phyloP scores from a whole-genome alignment of 2,797 vertebrate species.

The Heterohyrax brucei region DNA sequence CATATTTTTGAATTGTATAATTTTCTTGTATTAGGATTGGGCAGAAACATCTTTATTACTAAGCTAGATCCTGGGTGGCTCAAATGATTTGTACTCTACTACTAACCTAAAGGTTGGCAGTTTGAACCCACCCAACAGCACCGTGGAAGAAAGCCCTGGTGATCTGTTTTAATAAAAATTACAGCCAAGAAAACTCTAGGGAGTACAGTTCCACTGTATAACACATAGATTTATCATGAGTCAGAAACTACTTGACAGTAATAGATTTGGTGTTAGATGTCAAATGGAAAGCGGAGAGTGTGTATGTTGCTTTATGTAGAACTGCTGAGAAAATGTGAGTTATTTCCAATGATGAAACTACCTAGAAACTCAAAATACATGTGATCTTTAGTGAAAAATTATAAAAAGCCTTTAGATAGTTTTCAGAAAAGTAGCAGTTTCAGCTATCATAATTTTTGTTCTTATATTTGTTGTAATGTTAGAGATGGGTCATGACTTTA shows the following conservation, averaged over 20 bases:
- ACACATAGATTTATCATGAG: too few relatives aligned
- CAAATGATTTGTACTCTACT: too few relatives aligned
- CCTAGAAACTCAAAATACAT: constrained; percentile 31
- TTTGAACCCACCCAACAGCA: too few relatives aligned
- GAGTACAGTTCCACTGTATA: too few relatives aligned
- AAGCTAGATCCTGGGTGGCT: not conserved
- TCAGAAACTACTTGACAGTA: too few relatives aligned
- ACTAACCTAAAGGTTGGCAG: too few relatives aligned
- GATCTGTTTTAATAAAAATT: too few relatives aligned
- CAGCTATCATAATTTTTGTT: not conserved
- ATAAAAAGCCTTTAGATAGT: constrained; percentile 5
- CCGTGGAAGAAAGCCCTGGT: too few relatives aligned
- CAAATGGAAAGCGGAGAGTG: not conserved
- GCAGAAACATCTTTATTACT: not conserved
- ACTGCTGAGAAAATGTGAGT: not conserved
- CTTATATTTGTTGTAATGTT: constrained; percentile 30
- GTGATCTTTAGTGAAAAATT: not conserved
- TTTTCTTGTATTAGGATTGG: not conserved
- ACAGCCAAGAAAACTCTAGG: too few relatives aligned
- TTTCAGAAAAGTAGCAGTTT: constrained; percentile 39
- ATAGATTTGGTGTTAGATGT: not conserved
- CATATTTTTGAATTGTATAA: not conserved
- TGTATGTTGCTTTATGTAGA: not conserved
- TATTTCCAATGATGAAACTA: not conserved
- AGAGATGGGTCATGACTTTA: not conserved